A percentile compares a stretch with the other conserved stretches of the same genome.
These are phyloP conservation scores for Drosophila sturtevanti DNA, from an alignment of 1,140 invertebrate genomes.

Conservation along the genomic window DNA sequence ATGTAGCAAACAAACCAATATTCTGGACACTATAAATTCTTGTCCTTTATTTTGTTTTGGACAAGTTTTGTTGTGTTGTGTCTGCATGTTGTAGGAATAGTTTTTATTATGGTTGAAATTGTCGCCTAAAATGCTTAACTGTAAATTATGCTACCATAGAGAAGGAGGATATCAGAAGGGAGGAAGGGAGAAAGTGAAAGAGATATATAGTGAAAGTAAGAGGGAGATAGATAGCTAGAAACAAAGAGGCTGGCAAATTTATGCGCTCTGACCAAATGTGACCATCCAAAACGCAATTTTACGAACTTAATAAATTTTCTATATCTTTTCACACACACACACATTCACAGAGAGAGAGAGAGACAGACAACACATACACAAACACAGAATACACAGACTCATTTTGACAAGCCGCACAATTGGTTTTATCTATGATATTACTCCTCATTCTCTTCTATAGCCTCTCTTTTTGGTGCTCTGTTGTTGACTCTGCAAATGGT, in stretches of 20 bases:
- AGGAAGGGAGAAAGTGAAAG: neutral
- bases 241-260: constrained; percentile 55
- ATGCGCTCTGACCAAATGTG: constrained; percentile 46
- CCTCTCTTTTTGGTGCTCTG: neutral
- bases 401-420: constrained; percentile 75
- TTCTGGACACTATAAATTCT: constrained; percentile 69
- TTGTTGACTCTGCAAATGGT: constrained; percentile 56
- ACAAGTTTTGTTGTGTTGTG: constrained; percentile 12
- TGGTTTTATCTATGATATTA: constrained; percentile 72
- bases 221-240: constrained; percentile 28
- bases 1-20: constrained; percentile 63
- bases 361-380: constrained; percentile 20
- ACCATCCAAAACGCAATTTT: constrained; percentile 56
- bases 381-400: constrained; percentile 11
- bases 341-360: neutral
- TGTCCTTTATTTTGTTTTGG: neutral
- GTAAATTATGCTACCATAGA: constrained; percentile 76
- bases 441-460: neutral
- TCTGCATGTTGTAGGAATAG: constrained; percentile 42
- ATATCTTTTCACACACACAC: constrained; percentile 64
- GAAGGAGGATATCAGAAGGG: constrained; percentile 35
- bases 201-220: neutral
- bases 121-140: constrained; percentile 76
- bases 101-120: constrained; percentile 69
- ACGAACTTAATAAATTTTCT: constrained; percentile 79